A percentile compares a stretch with the other conserved stretches of the same genome.
These are phyloP conservation scores for Drosophila repletoides DNA, from an alignment of 1,140 invertebrate genomes.

Conservation along the genomic window DNA sequence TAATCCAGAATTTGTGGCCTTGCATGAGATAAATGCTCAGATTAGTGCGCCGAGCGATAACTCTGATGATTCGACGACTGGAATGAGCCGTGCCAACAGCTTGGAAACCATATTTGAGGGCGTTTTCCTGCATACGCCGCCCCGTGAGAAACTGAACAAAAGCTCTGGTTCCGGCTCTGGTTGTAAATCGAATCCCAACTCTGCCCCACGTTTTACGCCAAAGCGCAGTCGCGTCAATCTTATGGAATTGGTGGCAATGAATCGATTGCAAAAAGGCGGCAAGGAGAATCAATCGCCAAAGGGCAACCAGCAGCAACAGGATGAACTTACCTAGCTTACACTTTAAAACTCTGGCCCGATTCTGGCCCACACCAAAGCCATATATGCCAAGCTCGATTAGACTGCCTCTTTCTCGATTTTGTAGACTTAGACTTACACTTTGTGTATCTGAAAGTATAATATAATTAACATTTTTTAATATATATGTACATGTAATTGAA, in stretches of 20 bases:
- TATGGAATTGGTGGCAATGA: slow-evolving; percentile 66
- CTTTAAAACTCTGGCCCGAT: background rate
- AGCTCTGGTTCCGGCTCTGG: slow-evolving; percentile 19
- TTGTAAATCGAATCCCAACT: slow-evolving; percentile 21
- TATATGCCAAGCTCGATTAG: slow-evolving; percentile 31
- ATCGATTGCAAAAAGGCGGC: slow-evolving; percentile 48
- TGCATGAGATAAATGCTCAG: slow-evolving; percentile 76
- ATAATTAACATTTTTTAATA: slow-evolving; percentile 17
- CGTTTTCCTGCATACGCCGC: slow-evolving; percentile 74
- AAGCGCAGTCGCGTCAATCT: slow-evolving; percentile 60
- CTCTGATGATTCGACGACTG: slow-evolving; percentile 32
- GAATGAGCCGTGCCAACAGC: slow-evolving; percentile 45
- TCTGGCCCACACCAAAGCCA: slow-evolving; percentile 46
- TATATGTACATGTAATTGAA: slow-evolving; percentile 23
- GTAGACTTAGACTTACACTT: slow-evolving; percentile 56
- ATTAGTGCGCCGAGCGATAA: slow-evolving; percentile 72
- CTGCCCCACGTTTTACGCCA: slow-evolving; percentile 41
- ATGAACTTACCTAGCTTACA: slow-evolving; percentile 38
- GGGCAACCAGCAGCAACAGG: slow-evolving; percentile 8
- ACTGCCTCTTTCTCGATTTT: slow-evolving; percentile 56
- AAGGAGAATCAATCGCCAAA: slow-evolving; percentile 69
- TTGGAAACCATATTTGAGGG: slow-evolving; percentile 79
- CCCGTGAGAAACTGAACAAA: slow-evolving; percentile 50
- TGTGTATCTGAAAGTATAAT: slow-evolving; percentile 47
- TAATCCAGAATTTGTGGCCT: slow-evolving; percentile 69